phyloP scores from a whole-genome alignment of 2,113 vertebrate genomes.

The Cynoglossus semilaevis region DNA sequence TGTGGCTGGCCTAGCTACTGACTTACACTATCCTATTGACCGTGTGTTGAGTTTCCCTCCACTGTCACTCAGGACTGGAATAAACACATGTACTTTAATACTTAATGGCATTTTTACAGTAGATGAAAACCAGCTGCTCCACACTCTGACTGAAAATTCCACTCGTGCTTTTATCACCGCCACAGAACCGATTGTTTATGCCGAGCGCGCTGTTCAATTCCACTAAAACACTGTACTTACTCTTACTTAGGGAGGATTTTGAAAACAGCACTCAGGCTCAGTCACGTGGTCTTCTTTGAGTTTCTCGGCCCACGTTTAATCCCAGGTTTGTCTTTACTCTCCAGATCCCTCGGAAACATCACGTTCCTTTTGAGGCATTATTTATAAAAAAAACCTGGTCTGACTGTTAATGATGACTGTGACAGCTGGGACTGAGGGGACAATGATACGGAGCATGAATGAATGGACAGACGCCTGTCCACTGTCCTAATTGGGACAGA shows the following conservation, averaged over 20 bases:
- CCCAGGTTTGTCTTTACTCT: no score
- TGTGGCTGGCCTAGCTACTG: no score
- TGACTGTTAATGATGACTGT: slow-evolving; percentile 43
- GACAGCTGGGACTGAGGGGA: slow-evolving; percentile 36
- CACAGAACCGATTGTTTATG: neutral
- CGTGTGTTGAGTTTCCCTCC: no score
- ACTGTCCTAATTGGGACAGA: slow-evolving; percentile 31
- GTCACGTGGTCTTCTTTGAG: no score
- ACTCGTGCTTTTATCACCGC: neutral
- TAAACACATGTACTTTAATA: neutral
- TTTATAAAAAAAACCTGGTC: no score
- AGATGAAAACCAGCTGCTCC: neutral
- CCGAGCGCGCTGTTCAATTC: neutral
- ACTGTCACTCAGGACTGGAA: no score
- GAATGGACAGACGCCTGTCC: slow-evolving; percentile 41
- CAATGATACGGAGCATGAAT: slow-evolving; percentile 32
- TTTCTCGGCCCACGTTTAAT: no score
- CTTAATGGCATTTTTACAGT: neutral
- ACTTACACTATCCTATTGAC: no score
- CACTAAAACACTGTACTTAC: neutral
- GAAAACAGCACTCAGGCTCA: neutral
- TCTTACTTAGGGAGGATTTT: neutral
- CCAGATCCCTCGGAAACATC: no score
- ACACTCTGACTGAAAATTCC: neutral
- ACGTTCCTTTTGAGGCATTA: no score